Evolutionary conservation across 2,113 vertebrate genomes (phyloP).

Genomic region (Elgaria multicarinata): DNA sequence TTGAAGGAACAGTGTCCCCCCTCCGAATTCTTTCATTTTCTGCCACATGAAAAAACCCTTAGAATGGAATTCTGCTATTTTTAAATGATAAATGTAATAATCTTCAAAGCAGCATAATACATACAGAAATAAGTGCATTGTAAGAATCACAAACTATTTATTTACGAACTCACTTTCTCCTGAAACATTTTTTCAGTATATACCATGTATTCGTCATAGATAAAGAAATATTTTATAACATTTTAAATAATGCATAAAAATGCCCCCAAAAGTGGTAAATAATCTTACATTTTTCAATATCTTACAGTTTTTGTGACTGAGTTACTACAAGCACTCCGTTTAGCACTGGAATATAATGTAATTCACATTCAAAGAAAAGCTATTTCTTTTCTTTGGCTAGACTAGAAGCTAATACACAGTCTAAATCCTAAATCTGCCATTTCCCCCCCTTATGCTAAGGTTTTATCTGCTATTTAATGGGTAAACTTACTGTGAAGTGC

Average conservation of each 20-base stretch:
- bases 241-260: slow-evolving; percentile 33
- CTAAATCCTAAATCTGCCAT: slow-evolving; percentile 68
- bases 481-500: slow-evolving; percentile 92
- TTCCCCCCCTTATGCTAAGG: slow-evolving; percentile 83
- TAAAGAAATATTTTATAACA: slow-evolving; percentile 34
- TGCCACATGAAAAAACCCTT: neutral
- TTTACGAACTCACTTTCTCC: slow-evolving; percentile 10
- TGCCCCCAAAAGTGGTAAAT: neutral
- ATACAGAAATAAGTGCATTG: neutral
- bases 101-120: slow-evolving; percentile 36
- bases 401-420: slow-evolving; percentile 60
- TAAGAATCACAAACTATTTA: slow-evolving; percentile 35
- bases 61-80: slow-evolving; percentile 18
- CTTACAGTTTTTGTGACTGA: slow-evolving; percentile 44
- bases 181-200: slow-evolving; percentile 28
- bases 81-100: slow-evolving; percentile 1
- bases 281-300: slow-evolving; percentile 9
- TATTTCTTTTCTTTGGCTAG: slow-evolving; percentile 63
- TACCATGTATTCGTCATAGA: slow-evolving; percentile 34
- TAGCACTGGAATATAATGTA: slow-evolving; percentile 49
- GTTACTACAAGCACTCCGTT: slow-evolving; percentile 42
- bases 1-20: neutral
- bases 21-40: neutral
- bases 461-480: slow-evolving; percentile 89
- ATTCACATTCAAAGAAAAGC: slow-evolving; percentile 59